Base-by-base conservation (phyloP, 2,113 vertebrate genomes). In the Grammomys dolichurus region DNA sequence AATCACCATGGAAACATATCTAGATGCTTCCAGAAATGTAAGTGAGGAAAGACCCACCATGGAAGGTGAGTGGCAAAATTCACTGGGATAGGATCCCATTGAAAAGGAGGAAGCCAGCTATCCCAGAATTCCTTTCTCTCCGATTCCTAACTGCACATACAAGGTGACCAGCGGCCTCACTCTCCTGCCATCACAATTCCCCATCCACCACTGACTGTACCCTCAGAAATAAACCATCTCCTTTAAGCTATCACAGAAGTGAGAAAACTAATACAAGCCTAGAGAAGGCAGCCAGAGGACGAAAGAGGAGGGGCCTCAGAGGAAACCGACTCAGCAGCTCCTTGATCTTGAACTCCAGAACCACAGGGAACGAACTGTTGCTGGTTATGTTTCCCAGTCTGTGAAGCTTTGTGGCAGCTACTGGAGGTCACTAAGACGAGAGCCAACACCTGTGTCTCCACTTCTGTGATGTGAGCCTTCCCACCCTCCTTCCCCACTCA, bases 381-480 rank as follows among this genome's bases (percentile, higher is more conserved):
- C 58, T 17, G 1, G 17, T 33, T 11, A 76, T 58, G 16, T 28
- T 48, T 20, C 6, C 6, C 28, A 6, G 36, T 31, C 36, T 13
- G 4, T 9, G 28, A 31, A 36, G 20, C 24, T 10, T 14, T 16
- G 48, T 22, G 16, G 11, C 0, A 26, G 89, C 33, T 24, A 51
- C 46, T 2, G 1, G 0, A 46, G 72, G 7, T 48, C 40, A 70
- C 2, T 9, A 19, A 24, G 1, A 17, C 0, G 7, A 46, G n/a
- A 63, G 24, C 6, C 46, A 7, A 60, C 1, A 1, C 0, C 12
- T 17, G 33, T 10, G 46, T 17, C 26, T 48, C 40, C 46, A 24
- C 31, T 36, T 26, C 1, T 20, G 69, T 65, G 4, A 1, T 0
- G 0, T 3, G 12, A 9, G 1, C 14, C 65, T 20, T 11, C 54